Base-by-base conservation (phyloP, 2,888 invertebrate species). In the Nephrotoma flavescens region DNA sequence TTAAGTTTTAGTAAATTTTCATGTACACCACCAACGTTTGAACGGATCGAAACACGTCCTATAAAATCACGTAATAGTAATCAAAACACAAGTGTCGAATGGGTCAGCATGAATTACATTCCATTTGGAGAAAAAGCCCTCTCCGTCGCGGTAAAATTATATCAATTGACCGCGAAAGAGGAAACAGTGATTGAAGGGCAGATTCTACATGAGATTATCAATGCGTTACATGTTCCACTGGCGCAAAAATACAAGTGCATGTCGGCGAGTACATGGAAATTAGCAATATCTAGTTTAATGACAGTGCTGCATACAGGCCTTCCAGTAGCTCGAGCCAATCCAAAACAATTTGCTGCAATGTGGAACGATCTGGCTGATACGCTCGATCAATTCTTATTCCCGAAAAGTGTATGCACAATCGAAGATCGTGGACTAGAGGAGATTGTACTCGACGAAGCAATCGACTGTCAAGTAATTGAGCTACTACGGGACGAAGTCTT, bases 301-400 rank as follows among this genome's bases (percentile, higher is more conserved):
- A 93, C 95, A 89, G 95, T 97, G 41, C 92, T 99, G 87, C 95
- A 95, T 88, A 95, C 96, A 0, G 98, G 97, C 0, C 92, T 99
- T 71, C 98, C 98, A 6, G 93, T 98, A 41, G 98, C 98, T 41
- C 94, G 97, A 89, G 95, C 95, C 87, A 93, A 94, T 89, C 95
- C 96, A 52, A 94, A 95, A 88, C 94, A 94, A 83, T 96, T 96
- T 90, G 92, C 93, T 87, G 93, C 93, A 86, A 95, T 97, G 93
- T 99, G 99, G 99, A 94, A 95, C 87, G 96, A 96, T 89, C 92
- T 99, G 87, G 97, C 97, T 0, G 94, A 94, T 86, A 96, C 97
- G 0, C 92, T 99, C 52, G 97, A 99, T 89, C 96, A 97, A 87
- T 99, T 98, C 91, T 93, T 99, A 87, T 99, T 99, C 90, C 96